phyloP scores from a whole-genome alignment of 2,797 vertebrate genomes.

The Echiichthys vipera region DNA sequence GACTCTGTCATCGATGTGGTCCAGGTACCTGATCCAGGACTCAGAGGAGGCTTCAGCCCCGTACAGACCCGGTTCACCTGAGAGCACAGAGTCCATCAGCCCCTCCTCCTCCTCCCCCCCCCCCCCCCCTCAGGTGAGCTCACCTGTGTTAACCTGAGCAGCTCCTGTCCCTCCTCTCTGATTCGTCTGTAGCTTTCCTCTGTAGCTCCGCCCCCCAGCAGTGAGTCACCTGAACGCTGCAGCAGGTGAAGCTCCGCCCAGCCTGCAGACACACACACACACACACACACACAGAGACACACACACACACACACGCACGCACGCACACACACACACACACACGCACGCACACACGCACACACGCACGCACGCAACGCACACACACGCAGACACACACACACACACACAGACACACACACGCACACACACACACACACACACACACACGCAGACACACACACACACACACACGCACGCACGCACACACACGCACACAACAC shows the following conservation, averaged over 20 bases:
- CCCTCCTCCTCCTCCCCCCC: fast-evolving
- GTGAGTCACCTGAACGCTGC: slow-evolving; percentile 77
- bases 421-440: no score
- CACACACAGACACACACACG: no score
- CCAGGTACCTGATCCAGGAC: slow-evolving; percentile 85
- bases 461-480: no score
- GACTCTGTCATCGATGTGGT: slow-evolving; percentile 87
- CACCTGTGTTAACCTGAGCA: slow-evolving; percentile 81
- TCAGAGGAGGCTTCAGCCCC: slow-evolving; percentile 53
- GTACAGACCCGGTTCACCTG: slow-evolving; percentile 85
- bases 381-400: no score
- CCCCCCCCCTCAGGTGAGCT: not conserved
- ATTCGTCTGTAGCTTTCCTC: slow-evolving; percentile 44
- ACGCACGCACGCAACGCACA: no score
- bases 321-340: slow-evolving; percentile 29
- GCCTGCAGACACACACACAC: slow-evolving; percentile 58
- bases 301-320: not conserved
- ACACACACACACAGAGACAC: not conserved
- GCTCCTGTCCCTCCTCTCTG: slow-evolving; percentile 64
- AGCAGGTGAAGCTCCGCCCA: slow-evolving; percentile 83
- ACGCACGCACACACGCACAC: no score
- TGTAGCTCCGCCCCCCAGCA: slow-evolving; percentile 64
- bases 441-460: no score
- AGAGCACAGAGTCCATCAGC: not conserved
- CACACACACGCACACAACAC: no score